These are phyloP conservation scores for Apamea sordens DNA, from an alignment of 2,888 invertebrate genomes.

Conservation along the genomic window DNA sequence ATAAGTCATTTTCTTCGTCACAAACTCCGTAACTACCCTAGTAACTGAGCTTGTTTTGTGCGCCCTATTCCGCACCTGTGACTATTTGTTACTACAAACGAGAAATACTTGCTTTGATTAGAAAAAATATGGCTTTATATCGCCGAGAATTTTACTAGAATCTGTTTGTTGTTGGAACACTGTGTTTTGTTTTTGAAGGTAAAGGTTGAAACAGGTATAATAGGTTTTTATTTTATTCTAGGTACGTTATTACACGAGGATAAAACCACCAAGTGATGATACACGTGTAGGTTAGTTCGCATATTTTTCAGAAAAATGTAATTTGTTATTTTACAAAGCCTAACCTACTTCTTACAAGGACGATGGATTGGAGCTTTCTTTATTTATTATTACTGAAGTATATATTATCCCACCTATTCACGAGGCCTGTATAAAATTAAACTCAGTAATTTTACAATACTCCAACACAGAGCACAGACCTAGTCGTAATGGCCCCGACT, in stretches of 20 bases:
- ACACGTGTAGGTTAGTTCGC: neutral
- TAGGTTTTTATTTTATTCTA: neutral
- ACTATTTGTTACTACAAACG: constrained; percentile 54
- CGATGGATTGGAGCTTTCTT: no score
- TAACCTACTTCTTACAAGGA: neutral
- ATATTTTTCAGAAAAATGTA: neutral
- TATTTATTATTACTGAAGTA: no score
- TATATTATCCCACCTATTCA: no score
- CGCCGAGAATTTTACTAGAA: constrained; percentile 5
- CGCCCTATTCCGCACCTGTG: constrained; percentile 56
- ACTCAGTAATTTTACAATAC: no score
- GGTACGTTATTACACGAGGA: neutral
- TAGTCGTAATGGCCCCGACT: no score
- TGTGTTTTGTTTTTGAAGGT: constrained; percentile 15
- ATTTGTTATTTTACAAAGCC: neutral
- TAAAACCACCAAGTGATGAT: neutral
- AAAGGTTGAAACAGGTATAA: neutral
- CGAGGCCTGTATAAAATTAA: no score
- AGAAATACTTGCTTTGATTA: constrained; percentile 47
- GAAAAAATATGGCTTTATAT: constrained; percentile 41
- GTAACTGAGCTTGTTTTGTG: constrained; percentile 43
- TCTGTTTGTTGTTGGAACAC: constrained; percentile 23
- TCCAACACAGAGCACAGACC: no score
- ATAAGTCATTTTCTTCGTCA: constrained; percentile 47
- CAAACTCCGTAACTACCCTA: constrained; percentile 32